These are phyloP conservation scores for Cossypha dichroa DNA, from an alignment of 2,797 vertebrate genomes.

Conservation along the genomic window DNA sequence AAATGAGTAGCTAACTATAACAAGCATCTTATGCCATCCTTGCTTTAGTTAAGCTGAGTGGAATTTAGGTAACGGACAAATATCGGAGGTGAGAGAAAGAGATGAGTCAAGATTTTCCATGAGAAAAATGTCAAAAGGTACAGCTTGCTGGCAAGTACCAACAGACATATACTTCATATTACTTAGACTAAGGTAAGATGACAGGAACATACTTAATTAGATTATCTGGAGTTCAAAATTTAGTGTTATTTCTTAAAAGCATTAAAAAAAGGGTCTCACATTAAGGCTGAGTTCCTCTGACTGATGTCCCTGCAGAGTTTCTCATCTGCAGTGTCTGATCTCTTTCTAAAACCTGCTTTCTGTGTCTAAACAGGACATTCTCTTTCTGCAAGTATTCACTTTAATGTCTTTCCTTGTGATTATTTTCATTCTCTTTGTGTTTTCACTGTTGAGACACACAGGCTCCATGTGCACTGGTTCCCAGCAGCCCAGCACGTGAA, in stretches of 20 bases:
- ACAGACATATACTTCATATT: neutral
- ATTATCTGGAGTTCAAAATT: neutral
- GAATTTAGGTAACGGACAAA: neutral
- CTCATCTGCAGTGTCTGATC: neutral
- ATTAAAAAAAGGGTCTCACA: neutral
- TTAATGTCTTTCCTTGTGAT: neutral
- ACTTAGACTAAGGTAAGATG: neutral
- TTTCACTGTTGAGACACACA: neutral
- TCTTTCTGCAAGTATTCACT: neutral
- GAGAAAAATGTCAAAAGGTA: neutral
- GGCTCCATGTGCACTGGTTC: fast-evolving
- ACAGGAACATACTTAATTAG: neutral
- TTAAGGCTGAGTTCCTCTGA: neutral
- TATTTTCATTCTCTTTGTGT: neutral
- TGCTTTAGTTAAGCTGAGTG: neutral
- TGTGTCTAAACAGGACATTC: neutral
- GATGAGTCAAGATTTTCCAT: neutral
- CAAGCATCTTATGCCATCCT: neutral
- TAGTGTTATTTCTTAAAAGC: neutral
- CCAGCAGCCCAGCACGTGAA: neutral
- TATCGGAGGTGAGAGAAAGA: neutral
- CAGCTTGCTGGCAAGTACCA: neutral
- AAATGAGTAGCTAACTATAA: neutral
- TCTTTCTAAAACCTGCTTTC: neutral
- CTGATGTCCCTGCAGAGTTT: neutral